phyloP scores from a whole-genome alignment of 2,797 vertebrate species.

The Scomberomorus guttatus region DNA sequence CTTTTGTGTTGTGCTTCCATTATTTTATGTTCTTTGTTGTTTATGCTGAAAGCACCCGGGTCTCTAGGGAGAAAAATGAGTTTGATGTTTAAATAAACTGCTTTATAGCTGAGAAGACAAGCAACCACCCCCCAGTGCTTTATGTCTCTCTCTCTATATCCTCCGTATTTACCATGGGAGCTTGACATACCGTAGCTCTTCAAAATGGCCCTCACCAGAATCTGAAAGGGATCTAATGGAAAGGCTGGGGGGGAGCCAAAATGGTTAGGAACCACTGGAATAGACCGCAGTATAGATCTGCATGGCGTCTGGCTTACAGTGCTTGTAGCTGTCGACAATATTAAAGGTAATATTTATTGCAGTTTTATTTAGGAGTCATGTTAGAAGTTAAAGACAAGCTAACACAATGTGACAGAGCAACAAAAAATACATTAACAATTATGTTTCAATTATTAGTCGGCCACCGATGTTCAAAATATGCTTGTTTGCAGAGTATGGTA shows the following conservation, averaged over 20 bases:
- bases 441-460: not conserved
- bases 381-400: not conserved
- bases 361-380: constrained; percentile 26
- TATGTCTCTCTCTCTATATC: constrained; percentile 28
- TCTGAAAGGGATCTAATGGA: constrained; percentile 75
- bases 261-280: constrained; percentile 53
- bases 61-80: not conserved
- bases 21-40: not conserved
- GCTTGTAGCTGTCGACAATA: constrained; percentile 25
- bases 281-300: constrained; percentile 60
- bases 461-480: not conserved
- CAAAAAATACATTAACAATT: not conserved
- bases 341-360: constrained; percentile 26
- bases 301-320: constrained; percentile 30
- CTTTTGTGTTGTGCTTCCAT: not conserved
- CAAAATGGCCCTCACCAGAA: constrained; percentile 67
- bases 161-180: constrained; percentile 46
- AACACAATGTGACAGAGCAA: constrained; percentile 6
- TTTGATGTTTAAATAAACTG: not conserved
- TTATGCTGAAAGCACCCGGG: not conserved
- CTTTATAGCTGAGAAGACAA: constrained; percentile 1
- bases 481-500: not conserved
- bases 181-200: constrained; percentile 44
- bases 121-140: constrained; percentile 10
- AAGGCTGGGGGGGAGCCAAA: constrained; percentile 70